phyloP scores from a whole-genome alignment of 2,888 invertebrate species.

The Druceiella hillmani region DNA sequence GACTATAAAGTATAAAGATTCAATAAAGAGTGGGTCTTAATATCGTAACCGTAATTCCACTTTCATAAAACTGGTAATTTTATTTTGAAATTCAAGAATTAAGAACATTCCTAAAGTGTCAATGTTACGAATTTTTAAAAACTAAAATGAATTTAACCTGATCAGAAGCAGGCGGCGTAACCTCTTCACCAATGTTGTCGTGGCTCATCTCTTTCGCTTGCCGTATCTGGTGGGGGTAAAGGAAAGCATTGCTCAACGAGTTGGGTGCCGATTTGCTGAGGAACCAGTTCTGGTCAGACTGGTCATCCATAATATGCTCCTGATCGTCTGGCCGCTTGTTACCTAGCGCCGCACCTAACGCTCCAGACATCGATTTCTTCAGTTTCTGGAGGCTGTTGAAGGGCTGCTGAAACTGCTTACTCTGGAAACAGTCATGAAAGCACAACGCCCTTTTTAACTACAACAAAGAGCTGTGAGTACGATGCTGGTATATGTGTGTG shows the following conservation, averaged over 20 bases:
- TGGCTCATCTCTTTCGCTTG: slow-evolving; percentile 34
- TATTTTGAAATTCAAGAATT: no score
- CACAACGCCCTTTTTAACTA: slow-evolving; percentile 53
- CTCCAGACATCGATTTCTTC: slow-evolving; percentile 64
- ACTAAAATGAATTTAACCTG: slow-evolving; percentile 34
- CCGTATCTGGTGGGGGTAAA: slow-evolving; percentile 33
- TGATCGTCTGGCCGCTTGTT: slow-evolving; percentile 50
- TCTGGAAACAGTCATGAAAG: slow-evolving; percentile 51
- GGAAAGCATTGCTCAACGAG: slow-evolving; percentile 60
- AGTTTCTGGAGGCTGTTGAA: slow-evolving; percentile 67
- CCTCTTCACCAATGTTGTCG: slow-evolving; percentile 39
- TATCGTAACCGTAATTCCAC: no score
- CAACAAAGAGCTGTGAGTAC: slow-evolving; percentile 28
- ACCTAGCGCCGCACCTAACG: slow-evolving; percentile 47
- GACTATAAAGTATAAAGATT: no score
- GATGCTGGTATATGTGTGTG: no score
- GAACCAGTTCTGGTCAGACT: slow-evolving; percentile 65
- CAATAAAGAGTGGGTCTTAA: no score
- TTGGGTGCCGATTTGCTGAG: slow-evolving; percentile 75
- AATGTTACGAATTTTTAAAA: no score
- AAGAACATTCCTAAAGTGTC: no score
- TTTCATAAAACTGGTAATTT: no score
- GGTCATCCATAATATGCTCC: slow-evolving; percentile 45
- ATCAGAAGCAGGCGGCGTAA: slow-evolving; percentile 33
- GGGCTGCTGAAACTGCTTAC: slow-evolving; percentile 46